Percentiles rank a stretch among this genome's conserved stretches.
phyloP scores from a whole-genome alignment of 2,888 invertebrate genomes.

The Polietes domitor region DNA sequence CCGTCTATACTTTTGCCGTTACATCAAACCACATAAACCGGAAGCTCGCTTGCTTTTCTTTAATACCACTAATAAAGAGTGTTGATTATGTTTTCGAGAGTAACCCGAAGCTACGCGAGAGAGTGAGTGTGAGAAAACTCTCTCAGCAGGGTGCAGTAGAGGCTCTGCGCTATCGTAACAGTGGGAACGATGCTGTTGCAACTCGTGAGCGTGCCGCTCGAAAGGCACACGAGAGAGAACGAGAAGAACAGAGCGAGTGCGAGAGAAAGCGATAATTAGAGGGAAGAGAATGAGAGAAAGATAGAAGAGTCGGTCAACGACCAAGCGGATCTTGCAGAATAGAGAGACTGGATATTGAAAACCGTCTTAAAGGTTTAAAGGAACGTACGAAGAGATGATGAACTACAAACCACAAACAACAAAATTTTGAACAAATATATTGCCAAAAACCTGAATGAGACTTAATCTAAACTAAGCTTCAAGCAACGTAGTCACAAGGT shows the following conservation, averaged over 20 bases:
- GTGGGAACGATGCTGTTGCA: neutral
- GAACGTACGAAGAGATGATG: conserved; percentile 14
- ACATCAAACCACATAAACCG: conserved; percentile 25
- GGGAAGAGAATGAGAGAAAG: neutral
- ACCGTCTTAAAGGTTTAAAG: conserved; percentile 60
- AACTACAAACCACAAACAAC: conserved; percentile 28
- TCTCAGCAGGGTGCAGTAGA: conserved; percentile 1
- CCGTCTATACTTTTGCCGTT: conserved; percentile 32
- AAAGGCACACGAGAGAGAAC: conserved; percentile 50
- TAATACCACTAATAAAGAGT: conserved; percentile 43
- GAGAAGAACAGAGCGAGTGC: conserved; percentile 9
- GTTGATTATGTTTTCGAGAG: conserved; percentile 46
- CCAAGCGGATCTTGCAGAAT: conserved; percentile 37
- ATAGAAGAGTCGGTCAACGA: conserved; percentile 8
- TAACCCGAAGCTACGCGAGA: conserved; percentile 26
- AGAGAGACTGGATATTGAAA: conserved; percentile 63
- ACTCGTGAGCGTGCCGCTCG: conserved; percentile 55
- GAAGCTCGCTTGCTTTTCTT: conserved; percentile 58
- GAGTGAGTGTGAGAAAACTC: conserved; percentile 6
- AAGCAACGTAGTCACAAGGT: conserved; percentile 55
- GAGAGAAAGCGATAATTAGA: conserved; percentile 11
- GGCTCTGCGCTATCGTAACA: conserved; percentile 10
- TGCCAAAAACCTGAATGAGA: conserved; percentile 47
- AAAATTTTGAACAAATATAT: neutral
- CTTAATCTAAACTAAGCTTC: conserved; percentile 41